phyloP scores from a whole-genome alignment of 2,888 invertebrate species.

The Camptogramma bilineatum region DNA sequence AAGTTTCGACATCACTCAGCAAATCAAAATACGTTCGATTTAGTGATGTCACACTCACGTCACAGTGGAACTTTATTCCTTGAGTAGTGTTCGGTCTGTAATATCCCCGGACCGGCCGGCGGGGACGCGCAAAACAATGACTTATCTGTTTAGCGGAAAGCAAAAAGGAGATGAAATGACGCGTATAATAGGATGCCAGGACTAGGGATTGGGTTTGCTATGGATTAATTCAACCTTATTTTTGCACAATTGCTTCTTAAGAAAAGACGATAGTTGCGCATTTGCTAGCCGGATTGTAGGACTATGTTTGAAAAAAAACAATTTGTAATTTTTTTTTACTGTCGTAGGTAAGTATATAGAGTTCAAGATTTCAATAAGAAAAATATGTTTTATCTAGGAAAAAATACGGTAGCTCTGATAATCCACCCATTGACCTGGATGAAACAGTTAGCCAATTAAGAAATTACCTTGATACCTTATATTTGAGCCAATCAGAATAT shows the following conservation, averaged over 20 bases:
- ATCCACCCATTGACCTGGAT: neutral
- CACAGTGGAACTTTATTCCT: neutral
- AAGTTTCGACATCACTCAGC: neutral
- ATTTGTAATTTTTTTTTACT: too few relatives aligned
- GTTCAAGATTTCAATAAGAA: too few relatives aligned
- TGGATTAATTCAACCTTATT: neutral
- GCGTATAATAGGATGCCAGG: slow-evolving; percentile 31
- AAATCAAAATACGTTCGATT: slow-evolving; percentile 1
- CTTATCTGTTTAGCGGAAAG: slow-evolving; percentile 45
- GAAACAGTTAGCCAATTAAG: neutral
- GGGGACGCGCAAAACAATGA: slow-evolving; percentile 44
- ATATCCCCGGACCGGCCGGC: slow-evolving; percentile 29
- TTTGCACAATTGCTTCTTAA: neutral
- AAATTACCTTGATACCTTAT: neutral
- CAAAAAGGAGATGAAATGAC: slow-evolving; percentile 39
- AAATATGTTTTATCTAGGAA: too few relatives aligned
- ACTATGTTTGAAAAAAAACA: too few relatives aligned
- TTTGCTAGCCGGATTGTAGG: too few relatives aligned
- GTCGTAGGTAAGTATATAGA: too few relatives aligned
- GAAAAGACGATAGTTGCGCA: too few relatives aligned
- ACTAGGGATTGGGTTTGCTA: slow-evolving; percentile 32
- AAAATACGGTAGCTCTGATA: too few relatives aligned
- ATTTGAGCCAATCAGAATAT: slow-evolving; percentile 4
- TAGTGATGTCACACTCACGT: slow-evolving; percentile 8
- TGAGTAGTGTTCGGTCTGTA: neutral